phyloP scores from a whole-genome alignment of 2,113 vertebrate genomes.

The Anoplopoma fimbria region DNA sequence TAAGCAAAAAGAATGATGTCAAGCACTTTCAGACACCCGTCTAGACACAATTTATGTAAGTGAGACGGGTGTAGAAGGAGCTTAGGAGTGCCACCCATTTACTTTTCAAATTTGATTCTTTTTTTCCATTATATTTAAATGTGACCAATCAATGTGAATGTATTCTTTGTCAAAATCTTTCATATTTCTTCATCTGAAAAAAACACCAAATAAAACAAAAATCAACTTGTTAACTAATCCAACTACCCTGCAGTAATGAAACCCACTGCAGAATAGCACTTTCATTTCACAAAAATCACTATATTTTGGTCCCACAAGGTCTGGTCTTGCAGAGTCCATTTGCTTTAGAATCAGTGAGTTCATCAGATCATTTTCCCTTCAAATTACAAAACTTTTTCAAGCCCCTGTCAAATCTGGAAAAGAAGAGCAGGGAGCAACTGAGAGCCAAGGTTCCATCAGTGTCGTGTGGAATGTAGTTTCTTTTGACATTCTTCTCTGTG shows the following conservation, averaged over 20 bases:
- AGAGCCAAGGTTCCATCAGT: background rate
- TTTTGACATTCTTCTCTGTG: background rate
- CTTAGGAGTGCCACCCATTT: too few relatives aligned
- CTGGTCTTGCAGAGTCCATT: background rate
- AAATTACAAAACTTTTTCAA: background rate
- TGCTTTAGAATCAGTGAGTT: background rate
- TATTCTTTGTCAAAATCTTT: too few relatives aligned
- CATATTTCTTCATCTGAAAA: background rate
- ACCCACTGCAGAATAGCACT: background rate
- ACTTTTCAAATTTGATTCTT: too few relatives aligned
- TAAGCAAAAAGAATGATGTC: too few relatives aligned
- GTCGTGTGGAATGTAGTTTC: slow-evolving; percentile 4
- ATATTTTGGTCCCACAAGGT: background rate
- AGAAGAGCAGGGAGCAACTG: background rate
- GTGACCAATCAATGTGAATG: too few relatives aligned
- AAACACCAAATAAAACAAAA: background rate
- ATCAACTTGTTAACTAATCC: too few relatives aligned
- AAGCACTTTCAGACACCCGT: too few relatives aligned
- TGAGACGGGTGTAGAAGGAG: too few relatives aligned
- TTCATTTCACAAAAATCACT: background rate
- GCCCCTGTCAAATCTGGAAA: background rate
- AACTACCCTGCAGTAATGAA: background rate
- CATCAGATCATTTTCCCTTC: slow-evolving; percentile 1
- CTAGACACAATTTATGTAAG: too few relatives aligned
- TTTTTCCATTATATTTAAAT: too few relatives aligned